phyloP scores from a whole-genome alignment of 2,888 invertebrate species.

The Seladonia tumulorum region DNA sequence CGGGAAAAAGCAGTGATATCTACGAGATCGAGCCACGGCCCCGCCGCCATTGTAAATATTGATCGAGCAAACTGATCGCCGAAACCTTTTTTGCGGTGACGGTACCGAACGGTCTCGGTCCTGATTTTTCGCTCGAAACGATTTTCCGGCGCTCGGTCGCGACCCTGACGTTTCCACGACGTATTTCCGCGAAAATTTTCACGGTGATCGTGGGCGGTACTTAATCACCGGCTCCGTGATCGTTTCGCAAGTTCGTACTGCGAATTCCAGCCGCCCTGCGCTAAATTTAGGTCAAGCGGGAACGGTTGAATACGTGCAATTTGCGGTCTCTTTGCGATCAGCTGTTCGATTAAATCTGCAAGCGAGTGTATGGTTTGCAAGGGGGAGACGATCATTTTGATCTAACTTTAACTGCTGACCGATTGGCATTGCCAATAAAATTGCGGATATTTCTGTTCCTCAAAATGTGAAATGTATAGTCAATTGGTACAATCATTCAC shows the following conservation, averaged over 20 bases:
- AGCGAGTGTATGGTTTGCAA: neutral
- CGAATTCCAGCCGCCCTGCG: neutral
- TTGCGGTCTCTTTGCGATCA: slow-evolving; percentile 4
- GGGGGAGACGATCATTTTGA: neutral
- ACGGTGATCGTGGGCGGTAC: neutral
- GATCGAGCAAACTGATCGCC: slow-evolving; percentile 15
- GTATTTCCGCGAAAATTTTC: neutral
- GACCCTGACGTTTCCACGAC: neutral
- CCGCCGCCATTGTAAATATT: slow-evolving; percentile 20
- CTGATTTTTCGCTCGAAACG: neutral
- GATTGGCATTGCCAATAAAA: neutral
- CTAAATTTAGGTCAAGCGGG: slow-evolving; percentile 23
- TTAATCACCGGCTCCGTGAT: neutral
- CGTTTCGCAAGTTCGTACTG: slow-evolving; percentile 15
- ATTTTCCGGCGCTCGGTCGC: neutral
- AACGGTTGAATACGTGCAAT: neutral
- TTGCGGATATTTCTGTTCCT: neutral
- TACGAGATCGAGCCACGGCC: neutral
- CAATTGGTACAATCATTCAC: neutral
- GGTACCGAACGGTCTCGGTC: neutral
- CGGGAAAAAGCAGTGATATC: slow-evolving; percentile 12
- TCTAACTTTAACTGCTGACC: neutral
- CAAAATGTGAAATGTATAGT: neutral
- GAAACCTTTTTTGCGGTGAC: neutral
- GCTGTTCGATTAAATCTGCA: neutral